Evolutionary conservation across 2,888 invertebrate species (phyloP).

Genomic region (Desoria tigrina): DNA sequence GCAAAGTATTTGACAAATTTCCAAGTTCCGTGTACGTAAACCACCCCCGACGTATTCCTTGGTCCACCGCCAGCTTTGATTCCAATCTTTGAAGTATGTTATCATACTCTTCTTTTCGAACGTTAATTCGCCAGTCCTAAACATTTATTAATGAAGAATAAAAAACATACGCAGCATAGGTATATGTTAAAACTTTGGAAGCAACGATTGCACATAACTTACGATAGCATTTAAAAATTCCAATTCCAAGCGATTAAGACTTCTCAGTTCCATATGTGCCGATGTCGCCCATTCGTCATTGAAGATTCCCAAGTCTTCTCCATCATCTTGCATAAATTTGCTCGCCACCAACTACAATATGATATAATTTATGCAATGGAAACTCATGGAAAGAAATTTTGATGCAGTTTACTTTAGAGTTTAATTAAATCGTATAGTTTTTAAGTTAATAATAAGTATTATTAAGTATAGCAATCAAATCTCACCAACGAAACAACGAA

Average conservation of each 20-base stretch:
- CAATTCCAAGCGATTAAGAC: conserved; percentile 79
- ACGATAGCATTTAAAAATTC: conserved; percentile 89
- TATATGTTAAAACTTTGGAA: conserved; percentile 15
- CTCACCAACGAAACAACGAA: conserved; percentile 90
- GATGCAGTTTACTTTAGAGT: too few species aligned
- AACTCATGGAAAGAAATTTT: too few species aligned
- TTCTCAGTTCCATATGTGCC: conserved; percentile 70
- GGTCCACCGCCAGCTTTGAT: conserved; percentile 69
- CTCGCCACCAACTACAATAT: conserved; percentile 91
- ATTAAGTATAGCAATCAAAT: conserved; percentile 1
- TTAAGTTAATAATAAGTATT: conserved; percentile 4
- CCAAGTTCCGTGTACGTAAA: conserved; percentile 78
- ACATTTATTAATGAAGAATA: too few species aligned
- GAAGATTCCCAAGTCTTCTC: conserved; percentile 86
- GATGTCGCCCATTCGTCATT: conserved; percentile 91
- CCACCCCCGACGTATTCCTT: conserved; percentile 74
- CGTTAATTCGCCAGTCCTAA: conserved; percentile 84
- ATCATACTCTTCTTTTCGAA: conserved; percentile 74
- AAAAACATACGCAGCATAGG: conserved; percentile 11
- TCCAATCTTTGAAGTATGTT: conserved; percentile 70
- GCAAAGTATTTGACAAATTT: conserved; percentile 61
- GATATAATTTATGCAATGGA: too few species aligned
- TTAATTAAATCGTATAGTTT: too few species aligned
- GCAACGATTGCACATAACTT: conserved; percentile 57
- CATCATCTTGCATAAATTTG: conserved; percentile 91